These are phyloP conservation scores for Triops cancriformis DNA, from an alignment of 1,140 invertebrate species.

Conservation along the genomic window DNA sequence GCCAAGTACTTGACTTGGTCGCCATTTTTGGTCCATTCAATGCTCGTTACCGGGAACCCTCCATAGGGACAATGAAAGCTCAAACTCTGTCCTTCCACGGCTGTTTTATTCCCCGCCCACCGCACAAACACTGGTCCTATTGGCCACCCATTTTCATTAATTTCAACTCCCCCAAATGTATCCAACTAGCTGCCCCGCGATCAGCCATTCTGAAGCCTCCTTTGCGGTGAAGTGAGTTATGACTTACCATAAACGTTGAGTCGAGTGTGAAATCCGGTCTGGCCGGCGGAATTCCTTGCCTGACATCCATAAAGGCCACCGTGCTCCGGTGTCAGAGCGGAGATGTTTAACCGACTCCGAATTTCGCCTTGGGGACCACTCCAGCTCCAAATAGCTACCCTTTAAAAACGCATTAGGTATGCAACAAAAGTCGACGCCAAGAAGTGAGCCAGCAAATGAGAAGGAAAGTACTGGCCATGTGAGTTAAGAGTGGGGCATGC, in stretches of 20 bases:
- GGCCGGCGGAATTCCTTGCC: constrained; percentile 30
- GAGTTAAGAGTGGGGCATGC: no score
- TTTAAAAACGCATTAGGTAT: constrained; percentile 38
- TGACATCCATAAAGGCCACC: constrained; percentile 84
- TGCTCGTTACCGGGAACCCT: constrained; percentile 40
- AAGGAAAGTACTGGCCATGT: neutral
- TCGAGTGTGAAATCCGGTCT: constrained; percentile 57
- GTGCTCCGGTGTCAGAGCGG: constrained; percentile 75
- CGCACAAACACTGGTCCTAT: constrained; percentile 42
- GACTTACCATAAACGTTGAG: constrained; percentile 75
- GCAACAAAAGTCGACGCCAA: neutral
- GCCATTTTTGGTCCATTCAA: constrained; percentile 40
- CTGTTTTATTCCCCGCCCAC: constrained; percentile 43
- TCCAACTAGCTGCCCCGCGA: no score
- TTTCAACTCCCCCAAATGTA: no score
- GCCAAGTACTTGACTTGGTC: constrained; percentile 36
- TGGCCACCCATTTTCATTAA: neutral
- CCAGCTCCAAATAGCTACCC: constrained; percentile 71
- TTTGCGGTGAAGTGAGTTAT: neutral
- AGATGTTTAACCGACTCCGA: constrained; percentile 82
- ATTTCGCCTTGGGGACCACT: constrained; percentile 72
- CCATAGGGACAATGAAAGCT: constrained; percentile 41
- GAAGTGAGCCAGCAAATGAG: neutral
- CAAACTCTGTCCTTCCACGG: constrained; percentile 40
- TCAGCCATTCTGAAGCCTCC: no score